Conservation (phyloP, 2,888 invertebrate genomes). For the Chalcis sispes region DNA sequence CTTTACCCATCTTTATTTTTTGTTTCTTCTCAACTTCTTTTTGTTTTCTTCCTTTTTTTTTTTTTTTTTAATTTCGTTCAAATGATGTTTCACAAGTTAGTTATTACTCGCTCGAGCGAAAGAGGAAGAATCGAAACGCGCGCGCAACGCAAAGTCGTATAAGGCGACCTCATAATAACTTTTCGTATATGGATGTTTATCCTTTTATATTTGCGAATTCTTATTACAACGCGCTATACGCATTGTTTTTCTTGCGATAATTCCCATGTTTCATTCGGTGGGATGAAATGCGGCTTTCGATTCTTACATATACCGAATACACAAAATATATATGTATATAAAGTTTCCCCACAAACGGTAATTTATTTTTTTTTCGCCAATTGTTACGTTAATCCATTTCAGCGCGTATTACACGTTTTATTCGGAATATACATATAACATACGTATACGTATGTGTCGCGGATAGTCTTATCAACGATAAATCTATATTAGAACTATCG, state of each 20-base stretch:
- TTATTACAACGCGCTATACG: not conserved
- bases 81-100: conserved; percentile 31
- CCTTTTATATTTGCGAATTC: conserved; percentile 24
- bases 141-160: conserved; percentile 15
- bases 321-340: not conserved
- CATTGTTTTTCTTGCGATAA: conserved; percentile 5
- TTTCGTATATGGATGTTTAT: conserved; percentile 5
- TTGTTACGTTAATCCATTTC: no score
- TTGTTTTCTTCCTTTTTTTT: conserved; percentile 24
- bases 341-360: no score
- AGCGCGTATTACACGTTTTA: no score
- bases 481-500: no score
- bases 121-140: not conserved
- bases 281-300: conserved; percentile 8
- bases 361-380: no score
- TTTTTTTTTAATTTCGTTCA: not conserved
- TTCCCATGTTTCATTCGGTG: conserved; percentile 11
- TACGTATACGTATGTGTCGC: no score
- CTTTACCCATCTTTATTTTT: not conserved
- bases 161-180: conserved; percentile 13
- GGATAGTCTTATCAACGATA: no score
- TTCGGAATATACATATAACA: no score
- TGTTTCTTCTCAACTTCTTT: no score
- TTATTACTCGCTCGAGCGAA: conserved; percentile 25
- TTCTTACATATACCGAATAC: no score